Evolutionary conservation across 1,140 invertebrate species (phyloP).

Genomic region (Philaenus spumarius): DNA sequence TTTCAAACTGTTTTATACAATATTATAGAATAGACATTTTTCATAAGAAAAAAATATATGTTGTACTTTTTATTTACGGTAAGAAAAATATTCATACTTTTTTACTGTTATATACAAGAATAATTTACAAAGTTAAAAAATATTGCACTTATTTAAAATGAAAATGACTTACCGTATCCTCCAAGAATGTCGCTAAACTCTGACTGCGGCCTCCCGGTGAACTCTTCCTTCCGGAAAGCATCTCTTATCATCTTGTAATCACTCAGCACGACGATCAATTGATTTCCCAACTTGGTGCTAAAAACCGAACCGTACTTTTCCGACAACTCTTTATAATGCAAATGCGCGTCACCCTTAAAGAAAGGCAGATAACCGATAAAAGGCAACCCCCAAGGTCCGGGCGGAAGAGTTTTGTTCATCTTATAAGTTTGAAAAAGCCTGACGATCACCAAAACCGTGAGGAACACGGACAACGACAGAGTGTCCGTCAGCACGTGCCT

Average conservation of each 20-base stretch:
- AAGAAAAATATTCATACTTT: no score
- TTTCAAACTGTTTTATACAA: no score
- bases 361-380: constrained; percentile 75
- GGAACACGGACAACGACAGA: neutral
- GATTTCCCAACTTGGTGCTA: constrained; percentile 69
- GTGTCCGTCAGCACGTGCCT: neutral
- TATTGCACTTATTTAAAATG: neutral
- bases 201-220: constrained; percentile 75
- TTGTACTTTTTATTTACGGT: no score
- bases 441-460: neutral
- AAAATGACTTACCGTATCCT: constrained; percentile 75
- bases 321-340: constrained; percentile 66
- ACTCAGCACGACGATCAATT: constrained; percentile 75
- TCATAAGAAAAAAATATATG: no score
- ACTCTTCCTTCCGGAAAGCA: constrained; percentile 74
- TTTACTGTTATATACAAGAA: no score
- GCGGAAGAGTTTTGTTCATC: constrained; percentile 48
- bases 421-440: neutral
- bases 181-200: constrained; percentile 79
- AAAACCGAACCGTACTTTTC: constrained; percentile 73
- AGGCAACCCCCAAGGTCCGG: constrained; percentile 78
- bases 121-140: neutral
- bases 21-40: no score
- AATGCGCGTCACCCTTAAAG: constrained; percentile 66
- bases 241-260: constrained; percentile 78